These are phyloP conservation scores for Struthidea cinerea DNA, from an alignment of 2,113 vertebrate species.

Conservation along the genomic window DNA sequence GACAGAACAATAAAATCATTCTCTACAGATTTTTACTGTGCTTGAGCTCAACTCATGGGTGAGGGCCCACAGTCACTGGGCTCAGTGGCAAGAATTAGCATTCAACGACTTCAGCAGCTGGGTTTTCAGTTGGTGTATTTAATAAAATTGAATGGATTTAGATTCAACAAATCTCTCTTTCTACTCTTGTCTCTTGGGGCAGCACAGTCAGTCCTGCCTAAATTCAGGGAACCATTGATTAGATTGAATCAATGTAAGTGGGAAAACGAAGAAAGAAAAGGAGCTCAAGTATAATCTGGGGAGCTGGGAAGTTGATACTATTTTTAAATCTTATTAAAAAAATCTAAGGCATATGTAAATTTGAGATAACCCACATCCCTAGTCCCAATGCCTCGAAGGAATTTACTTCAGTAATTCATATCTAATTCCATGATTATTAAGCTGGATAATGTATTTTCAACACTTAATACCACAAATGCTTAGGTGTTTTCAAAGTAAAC, in stretches of 20 bases:
- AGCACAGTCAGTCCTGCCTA: neutral
- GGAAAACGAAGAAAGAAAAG: constrained; percentile 10
- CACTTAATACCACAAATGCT: neutral
- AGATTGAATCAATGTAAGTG: neutral
- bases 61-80: neutral
- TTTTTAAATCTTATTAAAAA: constrained; percentile 36
- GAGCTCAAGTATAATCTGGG: neutral
- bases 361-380: constrained; percentile 35
- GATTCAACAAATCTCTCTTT: neutral
- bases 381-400: neutral
- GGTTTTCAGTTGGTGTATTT: neutral
- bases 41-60: neutral
- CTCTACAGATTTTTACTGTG: neutral
- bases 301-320: neutral
- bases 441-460: constrained; percentile 12
- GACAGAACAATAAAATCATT: neutral
- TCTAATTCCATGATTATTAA: constrained; percentile 62
- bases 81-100: neutral
- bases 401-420: constrained; percentile 52
- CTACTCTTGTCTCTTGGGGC: neutral
- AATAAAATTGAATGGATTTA: neutral
- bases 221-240: neutral
- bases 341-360: constrained; percentile 34
- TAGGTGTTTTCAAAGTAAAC: constrained; percentile 42
- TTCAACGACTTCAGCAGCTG: neutral